phyloP scores from a whole-genome alignment of 2,797 vertebrate species.

The Melopsittacus undulatus region DNA sequence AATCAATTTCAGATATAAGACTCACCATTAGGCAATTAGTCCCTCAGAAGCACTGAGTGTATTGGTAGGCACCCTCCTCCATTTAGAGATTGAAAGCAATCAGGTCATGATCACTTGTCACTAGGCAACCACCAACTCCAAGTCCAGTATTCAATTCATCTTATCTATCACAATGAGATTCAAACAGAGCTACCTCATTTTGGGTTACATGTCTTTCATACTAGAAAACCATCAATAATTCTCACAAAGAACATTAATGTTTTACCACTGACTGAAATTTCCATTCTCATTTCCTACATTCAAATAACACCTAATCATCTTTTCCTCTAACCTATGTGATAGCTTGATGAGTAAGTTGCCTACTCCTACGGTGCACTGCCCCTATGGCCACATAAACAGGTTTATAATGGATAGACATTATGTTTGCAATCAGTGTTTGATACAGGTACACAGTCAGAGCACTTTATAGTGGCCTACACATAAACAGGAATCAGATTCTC shows the following conservation, averaged over 20 bases:
- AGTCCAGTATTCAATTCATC: neutral
- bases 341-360: neutral
- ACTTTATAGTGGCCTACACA: neutral
- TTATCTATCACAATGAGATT: neutral
- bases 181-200: constrained; percentile 8
- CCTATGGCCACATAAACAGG: neutral
- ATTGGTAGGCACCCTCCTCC: neutral
- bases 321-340: neutral
- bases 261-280: neutral
- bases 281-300: neutral
- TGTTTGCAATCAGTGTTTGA: neutral
- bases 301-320: neutral
- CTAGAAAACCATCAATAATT: constrained; percentile 3
- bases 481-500: neutral
- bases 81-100: constrained; percentile 7
- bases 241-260: neutral
- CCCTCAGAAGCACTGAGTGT: neutral
- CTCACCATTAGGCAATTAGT: neutral
- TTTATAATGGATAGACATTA: neutral
- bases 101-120: neutral
- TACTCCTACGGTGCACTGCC: neutral
- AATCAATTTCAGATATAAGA: neutral
- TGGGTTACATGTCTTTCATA: neutral
- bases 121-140: neutral
- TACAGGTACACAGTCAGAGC: neutral